A percentile compares a stretch with the other conserved stretches of the same genome.
These are phyloP conservation scores for Parambassis ranga DNA, from an alignment of 2,797 vertebrate species.

Conservation along the genomic window DNA sequence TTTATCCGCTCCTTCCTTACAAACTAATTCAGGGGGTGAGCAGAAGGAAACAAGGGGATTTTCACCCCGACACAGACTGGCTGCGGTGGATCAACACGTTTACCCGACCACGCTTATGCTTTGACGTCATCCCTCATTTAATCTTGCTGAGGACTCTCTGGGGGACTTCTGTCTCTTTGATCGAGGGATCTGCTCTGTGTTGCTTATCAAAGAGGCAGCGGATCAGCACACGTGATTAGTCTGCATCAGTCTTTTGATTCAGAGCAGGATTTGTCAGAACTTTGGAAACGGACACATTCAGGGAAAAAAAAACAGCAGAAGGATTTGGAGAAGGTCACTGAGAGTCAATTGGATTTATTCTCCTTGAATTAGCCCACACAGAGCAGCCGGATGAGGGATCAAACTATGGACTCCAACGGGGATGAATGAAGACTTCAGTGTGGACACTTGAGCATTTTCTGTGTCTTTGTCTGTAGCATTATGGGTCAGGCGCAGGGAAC, in stretches of 20 bases:
- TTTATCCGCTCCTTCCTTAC: no score
- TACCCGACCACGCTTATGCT: neutral
- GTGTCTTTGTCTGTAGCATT: neutral
- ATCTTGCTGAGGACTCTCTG: slow-evolving; percentile 19
- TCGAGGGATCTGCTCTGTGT: neutral
- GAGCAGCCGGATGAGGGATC: no score
- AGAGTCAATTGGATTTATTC: slow-evolving; percentile 28
- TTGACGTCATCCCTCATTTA: slow-evolving; percentile 30
- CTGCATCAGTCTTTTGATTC: neutral
- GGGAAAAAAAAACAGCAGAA: neutral
- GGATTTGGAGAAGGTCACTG: slow-evolving; percentile 1
- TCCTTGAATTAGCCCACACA: neutral
- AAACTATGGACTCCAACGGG: no score
- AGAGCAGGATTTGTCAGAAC: neutral
- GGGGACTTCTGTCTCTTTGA: neutral
- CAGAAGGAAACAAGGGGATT: no score
- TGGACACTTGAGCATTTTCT: neutral
- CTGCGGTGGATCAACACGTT: slow-evolving; percentile 21
- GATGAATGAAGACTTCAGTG: no score
- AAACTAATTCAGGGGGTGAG: no score
- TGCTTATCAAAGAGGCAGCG: neutral
- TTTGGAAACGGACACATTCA: neutral
- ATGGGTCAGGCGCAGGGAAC: slow-evolving; percentile 71
- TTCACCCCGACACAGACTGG: no score
- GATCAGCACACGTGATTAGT: neutral